Conservation (phyloP, 2,113 vertebrate genomes). For the Romanogobio albipinnatus region DNA sequence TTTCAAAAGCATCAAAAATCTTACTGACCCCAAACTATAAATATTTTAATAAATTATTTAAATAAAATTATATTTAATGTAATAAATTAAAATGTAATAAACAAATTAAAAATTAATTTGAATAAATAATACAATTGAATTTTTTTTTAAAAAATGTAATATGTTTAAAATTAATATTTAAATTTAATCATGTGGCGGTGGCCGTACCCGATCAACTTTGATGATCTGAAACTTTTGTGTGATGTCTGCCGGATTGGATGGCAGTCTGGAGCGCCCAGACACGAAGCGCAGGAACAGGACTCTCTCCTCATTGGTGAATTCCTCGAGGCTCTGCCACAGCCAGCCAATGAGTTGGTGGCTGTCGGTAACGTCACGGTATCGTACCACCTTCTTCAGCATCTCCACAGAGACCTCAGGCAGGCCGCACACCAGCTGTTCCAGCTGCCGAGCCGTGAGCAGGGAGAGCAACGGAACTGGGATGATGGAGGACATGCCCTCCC, state of each 20-base stretch:
- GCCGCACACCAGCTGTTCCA: conserved; percentile 83
- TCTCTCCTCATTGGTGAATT: conserved; percentile 84
- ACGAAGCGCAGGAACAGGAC: conserved; percentile 83
- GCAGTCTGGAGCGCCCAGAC: conserved; percentile 79
- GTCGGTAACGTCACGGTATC: conserved; percentile 81
- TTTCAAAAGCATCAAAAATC: no score
- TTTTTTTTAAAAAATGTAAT: no score
- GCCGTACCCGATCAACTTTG: conserved; percentile 81
- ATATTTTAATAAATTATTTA: no score
- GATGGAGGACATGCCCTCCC: conserved; percentile 83
- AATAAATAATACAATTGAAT: no score
- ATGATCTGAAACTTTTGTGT: conserved; percentile 83
- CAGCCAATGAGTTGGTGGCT: conserved; percentile 80
- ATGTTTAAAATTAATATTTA: no score
- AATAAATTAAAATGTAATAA: no score
- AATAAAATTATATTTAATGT: no score
- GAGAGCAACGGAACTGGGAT: conserved; percentile 81
- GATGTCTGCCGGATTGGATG: conserved; percentile 80
- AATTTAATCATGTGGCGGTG: background rate
- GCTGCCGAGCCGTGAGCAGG: conserved; percentile 79
- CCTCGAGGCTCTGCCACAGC: conserved; percentile 83
- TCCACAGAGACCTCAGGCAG: conserved; percentile 81
- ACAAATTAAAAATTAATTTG: no score
- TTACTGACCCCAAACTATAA: no score
- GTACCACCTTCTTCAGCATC: conserved; percentile 82